Conservation (phyloP, 2,888 invertebrate species). For the Tiliacea citrago region DNA sequence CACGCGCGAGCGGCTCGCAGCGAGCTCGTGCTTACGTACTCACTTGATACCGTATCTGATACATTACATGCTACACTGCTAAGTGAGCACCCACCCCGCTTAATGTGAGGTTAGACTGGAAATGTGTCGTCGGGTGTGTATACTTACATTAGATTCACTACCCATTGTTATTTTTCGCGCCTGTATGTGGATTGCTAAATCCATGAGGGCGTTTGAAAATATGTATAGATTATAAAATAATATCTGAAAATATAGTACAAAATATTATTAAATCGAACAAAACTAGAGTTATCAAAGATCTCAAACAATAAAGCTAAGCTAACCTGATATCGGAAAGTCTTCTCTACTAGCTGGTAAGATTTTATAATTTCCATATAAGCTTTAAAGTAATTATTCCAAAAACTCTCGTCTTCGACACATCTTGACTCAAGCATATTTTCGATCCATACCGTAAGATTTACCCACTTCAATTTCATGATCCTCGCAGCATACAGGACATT, state of each 20-base stretch:
- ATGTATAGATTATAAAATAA: slow-evolving; percentile 38
- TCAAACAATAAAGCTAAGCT: neutral
- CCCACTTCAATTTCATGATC: slow-evolving; percentile 18
- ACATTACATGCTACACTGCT: too few species aligned
- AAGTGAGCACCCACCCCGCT: too few species aligned
- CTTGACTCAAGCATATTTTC: slow-evolving; percentile 6
- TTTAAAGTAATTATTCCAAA: slow-evolving; percentile 23
- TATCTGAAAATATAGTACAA: slow-evolving; percentile 29
- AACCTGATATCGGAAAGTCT: slow-evolving; percentile 17
- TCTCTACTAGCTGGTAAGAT: slow-evolving; percentile 26
- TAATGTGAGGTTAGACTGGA: neutral
- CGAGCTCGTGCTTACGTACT: too few species aligned
- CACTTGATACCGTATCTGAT: too few species aligned
- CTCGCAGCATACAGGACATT: slow-evolving; percentile 33
- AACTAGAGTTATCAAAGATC: neutral
- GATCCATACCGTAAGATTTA: slow-evolving; percentile 17
- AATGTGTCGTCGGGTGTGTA: too few species aligned
- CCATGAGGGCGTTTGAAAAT: slow-evolving; percentile 19
- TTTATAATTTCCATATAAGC: slow-evolving; percentile 21
- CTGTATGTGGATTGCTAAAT: slow-evolving; percentile 23
- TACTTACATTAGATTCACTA: slow-evolving; percentile 20
- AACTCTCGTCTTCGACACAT: neutral
- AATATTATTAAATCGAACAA: neutral
- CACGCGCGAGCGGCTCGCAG: too few species aligned
- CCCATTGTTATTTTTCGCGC: slow-evolving; percentile 14